Evolutionary conservation across 37 sponge, comb jelly and placozoan species (phyloP).

Genomic region (Spongilla lacustris): DNA sequence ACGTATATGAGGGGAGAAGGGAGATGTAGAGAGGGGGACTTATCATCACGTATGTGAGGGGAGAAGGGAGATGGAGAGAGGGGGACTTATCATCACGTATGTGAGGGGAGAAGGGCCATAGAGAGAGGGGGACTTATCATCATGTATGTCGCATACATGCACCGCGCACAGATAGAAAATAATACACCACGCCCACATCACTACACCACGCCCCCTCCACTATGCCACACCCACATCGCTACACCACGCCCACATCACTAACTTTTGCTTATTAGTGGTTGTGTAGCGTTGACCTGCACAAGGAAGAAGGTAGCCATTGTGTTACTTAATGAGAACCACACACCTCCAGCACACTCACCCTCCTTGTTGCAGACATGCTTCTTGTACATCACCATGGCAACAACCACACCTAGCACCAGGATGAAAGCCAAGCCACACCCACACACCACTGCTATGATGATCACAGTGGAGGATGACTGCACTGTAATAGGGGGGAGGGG

Average conservation of each 20-base stretch:
- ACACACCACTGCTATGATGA: neutral
- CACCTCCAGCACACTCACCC: too few species aligned
- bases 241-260: neutral
- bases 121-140: neutral
- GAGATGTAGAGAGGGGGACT: neutral
- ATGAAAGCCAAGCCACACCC: neutral
- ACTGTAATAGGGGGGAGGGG: too few species aligned
- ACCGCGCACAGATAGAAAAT: too few species aligned
- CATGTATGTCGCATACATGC: too few species aligned
- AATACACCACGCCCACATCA: too few species aligned
- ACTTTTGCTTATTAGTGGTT: too few species aligned
- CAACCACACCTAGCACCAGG: neutral
- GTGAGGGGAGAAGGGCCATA: neutral
- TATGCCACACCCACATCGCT: slow-evolving; percentile 7
- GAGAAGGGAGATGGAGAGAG: too few species aligned
- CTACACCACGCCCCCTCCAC: neutral
- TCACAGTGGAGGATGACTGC: neutral
- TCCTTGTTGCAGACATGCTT: neutral
- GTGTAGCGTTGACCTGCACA: too few species aligned
- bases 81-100: neutral
- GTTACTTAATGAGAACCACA: too few species aligned
- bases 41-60: neutral
- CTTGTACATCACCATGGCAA: neutral
- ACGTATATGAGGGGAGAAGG: neutral
- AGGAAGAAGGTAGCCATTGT: too few species aligned